Evolutionary conservation across 2,888 invertebrate species (phyloP).

Genomic region (Oligia fasciuncula): DNA sequence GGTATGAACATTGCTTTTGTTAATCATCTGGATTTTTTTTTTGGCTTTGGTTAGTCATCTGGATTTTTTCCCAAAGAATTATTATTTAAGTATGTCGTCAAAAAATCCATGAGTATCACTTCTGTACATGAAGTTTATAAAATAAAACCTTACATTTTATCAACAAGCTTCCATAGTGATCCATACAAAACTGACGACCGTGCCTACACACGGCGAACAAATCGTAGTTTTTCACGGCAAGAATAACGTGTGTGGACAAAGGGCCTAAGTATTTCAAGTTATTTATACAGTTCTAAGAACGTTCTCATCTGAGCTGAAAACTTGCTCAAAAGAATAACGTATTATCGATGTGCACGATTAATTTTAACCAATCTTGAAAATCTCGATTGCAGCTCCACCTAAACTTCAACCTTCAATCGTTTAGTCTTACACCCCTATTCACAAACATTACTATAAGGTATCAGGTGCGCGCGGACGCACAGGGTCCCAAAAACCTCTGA

Average conservation of each 20-base stretch:
- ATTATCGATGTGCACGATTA: neutral
- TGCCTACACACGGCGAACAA: neutral
- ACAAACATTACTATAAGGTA: no score
- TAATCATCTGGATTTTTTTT: neutral
- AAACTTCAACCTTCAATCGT: neutral
- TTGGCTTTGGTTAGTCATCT: neutral
- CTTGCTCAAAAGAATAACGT: neutral
- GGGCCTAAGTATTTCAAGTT: neutral
- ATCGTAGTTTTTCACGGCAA: neutral
- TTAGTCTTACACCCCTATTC: neutral
- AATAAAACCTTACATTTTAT: neutral
- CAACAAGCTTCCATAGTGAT: neutral
- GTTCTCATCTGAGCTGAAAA: neutral
- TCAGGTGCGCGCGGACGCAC: no score
- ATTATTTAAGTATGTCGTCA: neutral
- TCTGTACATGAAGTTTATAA: neutral
- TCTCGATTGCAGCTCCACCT: neutral
- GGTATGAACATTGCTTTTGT: neutral
- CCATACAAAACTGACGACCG: no score
- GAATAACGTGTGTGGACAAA: neutral
- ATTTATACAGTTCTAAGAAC: neutral
- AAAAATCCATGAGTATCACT: neutral
- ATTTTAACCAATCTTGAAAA: neutral
- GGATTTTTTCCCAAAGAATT: neutral
- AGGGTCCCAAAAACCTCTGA: no score